phyloP scores from a whole-genome alignment of 2,797 vertebrate species.

The Dallia pectoralis region DNA sequence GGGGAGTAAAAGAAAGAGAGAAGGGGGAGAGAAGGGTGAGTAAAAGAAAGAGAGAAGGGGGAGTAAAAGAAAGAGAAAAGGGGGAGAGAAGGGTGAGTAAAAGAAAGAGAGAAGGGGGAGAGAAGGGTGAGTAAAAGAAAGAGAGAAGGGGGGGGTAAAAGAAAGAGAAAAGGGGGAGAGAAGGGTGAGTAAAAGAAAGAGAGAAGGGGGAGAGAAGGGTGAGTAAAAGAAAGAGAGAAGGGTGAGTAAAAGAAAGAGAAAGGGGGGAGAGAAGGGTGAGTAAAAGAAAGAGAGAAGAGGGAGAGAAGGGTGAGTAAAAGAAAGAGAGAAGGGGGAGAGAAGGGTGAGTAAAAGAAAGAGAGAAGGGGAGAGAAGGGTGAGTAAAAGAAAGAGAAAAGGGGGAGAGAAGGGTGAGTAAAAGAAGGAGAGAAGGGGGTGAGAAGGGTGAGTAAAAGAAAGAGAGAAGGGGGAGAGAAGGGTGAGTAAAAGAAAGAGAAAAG shows the following conservation, averaged over 20 bases:
- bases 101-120: constrained; percentile 44
- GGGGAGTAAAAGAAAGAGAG: constrained; percentile 36
- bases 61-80: constrained; percentile 36
- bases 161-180: constrained; percentile 30
- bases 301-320: constrained; percentile 45
- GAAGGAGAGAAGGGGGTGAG: constrained; percentile 42
- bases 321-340: no score
- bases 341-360: no score
- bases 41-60: constrained; percentile 48
- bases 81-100: no score
- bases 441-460: no score
- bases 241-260: constrained; percentile 39
- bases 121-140: constrained; percentile 42
- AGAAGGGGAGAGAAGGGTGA: constrained; percentile 50
- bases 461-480: no score
- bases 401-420: constrained; percentile 27
- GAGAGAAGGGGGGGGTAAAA: constrained; percentile 45
- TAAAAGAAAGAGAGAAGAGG: constrained; percentile 41
- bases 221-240: constrained; percentile 45
- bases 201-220: constrained; percentile 41
- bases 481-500: no score
- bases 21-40: constrained; percentile 44
- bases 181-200: no score
- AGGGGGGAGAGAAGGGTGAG: constrained; percentile 36
- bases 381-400: constrained; percentile 41